These are phyloP conservation scores for Andrena hattorfiana DNA, from an alignment of 2,888 invertebrate species.

Conservation along the genomic window DNA sequence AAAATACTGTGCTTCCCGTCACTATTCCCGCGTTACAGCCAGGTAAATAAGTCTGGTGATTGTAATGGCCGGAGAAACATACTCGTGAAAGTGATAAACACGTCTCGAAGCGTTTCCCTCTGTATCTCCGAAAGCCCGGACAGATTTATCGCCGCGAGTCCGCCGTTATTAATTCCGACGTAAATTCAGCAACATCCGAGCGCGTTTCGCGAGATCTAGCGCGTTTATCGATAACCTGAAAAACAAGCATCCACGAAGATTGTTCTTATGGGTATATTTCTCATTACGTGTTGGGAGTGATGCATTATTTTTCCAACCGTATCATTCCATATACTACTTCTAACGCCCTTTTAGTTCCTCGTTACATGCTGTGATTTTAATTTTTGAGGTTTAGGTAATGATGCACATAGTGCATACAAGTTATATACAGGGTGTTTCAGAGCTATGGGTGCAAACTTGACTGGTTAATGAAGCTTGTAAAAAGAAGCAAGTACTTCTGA, in stretches of 20 bases:
- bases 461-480: background rate
- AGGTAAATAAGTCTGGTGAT: constrained; percentile 58
- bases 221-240: constrained; percentile 55
- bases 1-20: constrained; percentile 33
- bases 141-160: background rate
- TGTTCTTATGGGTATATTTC: constrained; percentile 58
- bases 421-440: constrained; percentile 1
- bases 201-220: constrained; percentile 18
- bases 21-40: constrained; percentile 61
- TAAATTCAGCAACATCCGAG: constrained; percentile 10
- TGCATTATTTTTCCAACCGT: constrained; percentile 4
- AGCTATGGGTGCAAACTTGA: background rate
- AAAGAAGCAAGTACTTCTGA: background rate
- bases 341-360: background rate
- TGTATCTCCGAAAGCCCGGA: background rate
- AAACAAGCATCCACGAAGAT: constrained; percentile 49
- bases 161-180: constrained; percentile 14
- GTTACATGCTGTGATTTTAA: background rate
- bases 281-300: constrained; percentile 21
- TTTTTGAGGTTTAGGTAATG: constrained; percentile 33
- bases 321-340: background rate
- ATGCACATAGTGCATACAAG: constrained; percentile 14
- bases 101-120: constrained; percentile 17
- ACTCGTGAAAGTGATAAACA: constrained; percentile 49
- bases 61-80: constrained; percentile 70